These are phyloP conservation scores for Drosophila albomicans DNA, from an alignment of 1,140 invertebrate species.

Conservation along the genomic window DNA sequence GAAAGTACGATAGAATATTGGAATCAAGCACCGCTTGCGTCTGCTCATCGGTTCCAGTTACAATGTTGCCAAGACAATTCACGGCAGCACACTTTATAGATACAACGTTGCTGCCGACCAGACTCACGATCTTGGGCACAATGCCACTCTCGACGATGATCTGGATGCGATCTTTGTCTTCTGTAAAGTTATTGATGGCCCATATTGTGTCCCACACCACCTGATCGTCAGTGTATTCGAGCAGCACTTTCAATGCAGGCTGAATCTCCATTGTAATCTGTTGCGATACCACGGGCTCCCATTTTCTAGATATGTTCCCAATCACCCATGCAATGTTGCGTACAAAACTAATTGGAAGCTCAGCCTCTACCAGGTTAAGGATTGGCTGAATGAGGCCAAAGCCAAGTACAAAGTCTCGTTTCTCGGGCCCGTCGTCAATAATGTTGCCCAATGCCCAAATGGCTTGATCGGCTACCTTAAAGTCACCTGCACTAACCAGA, in stretches of 20 bases:
- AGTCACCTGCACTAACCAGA: neutral
- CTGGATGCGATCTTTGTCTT: neutral
- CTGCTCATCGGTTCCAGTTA: no score
- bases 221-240: neutral
- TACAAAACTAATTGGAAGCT: neutral
- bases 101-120: neutral
- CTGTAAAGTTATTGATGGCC: neutral
- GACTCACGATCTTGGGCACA: neutral
- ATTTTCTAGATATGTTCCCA: neutral
- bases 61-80: no score
- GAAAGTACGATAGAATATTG: no score
- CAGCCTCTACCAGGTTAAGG: neutral
- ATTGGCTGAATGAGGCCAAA: neutral
- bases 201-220: neutral
- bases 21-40: no score
- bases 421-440: neutral
- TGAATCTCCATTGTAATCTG: neutral
- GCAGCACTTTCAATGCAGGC: neutral
- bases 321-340: neutral
- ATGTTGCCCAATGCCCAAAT: constrained; percentile 5
- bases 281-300: neutral
- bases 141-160: neutral
- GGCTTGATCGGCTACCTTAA: neutral
- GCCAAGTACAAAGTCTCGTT: neutral
- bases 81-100: neutral